A percentile compares a stretch with the other conserved stretches of the same genome.
These are phyloP conservation scores for Perizoma affinitatum DNA, from an alignment of 2,888 invertebrate genomes.

Conservation along the genomic window DNA sequence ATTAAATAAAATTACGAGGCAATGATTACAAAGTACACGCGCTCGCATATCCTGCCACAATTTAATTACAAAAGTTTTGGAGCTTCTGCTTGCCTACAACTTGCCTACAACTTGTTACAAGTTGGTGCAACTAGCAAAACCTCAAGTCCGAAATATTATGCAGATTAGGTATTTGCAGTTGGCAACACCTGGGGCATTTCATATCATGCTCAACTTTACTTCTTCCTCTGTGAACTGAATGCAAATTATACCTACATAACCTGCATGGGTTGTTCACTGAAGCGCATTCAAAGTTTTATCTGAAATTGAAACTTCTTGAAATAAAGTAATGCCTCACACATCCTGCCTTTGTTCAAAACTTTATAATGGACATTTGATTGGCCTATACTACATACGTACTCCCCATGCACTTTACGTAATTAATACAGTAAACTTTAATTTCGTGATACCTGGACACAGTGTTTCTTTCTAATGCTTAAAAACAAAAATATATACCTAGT, in stretches of 20 bases:
- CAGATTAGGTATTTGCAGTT: constrained; percentile 39
- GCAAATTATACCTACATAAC: constrained; percentile 9
- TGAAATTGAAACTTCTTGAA: too few species aligned
- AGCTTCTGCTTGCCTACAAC: constrained; percentile 19
- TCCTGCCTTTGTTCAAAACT: too few species aligned
- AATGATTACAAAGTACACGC: constrained; percentile 19
- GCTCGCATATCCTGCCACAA: constrained; percentile 11
- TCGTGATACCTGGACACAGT: too few species aligned
- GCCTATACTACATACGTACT: too few species aligned
- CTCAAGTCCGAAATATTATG: constrained; percentile 39
- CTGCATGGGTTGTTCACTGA: constrained; percentile 6
- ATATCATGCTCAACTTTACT: constrained; percentile 28
- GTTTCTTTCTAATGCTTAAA: too few species aligned
- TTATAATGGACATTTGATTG: too few species aligned
- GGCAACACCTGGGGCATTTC: constrained; percentile 44
- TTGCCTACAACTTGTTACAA: constrained; percentile 23
- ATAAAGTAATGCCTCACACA: too few species aligned
- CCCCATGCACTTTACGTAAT: too few species aligned
- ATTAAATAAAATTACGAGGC: constrained; percentile 22
- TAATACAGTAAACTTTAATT: too few species aligned
- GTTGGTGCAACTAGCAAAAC: constrained; percentile 40
- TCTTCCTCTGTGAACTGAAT: constrained; percentile 13
- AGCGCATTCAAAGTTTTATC: not conserved
- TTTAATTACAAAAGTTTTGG: constrained; percentile 23
- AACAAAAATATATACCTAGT: too few species aligned